These are phyloP conservation scores for Microtus oregoni DNA, from an alignment of 2,113 vertebrate species.

Conservation along the genomic window DNA sequence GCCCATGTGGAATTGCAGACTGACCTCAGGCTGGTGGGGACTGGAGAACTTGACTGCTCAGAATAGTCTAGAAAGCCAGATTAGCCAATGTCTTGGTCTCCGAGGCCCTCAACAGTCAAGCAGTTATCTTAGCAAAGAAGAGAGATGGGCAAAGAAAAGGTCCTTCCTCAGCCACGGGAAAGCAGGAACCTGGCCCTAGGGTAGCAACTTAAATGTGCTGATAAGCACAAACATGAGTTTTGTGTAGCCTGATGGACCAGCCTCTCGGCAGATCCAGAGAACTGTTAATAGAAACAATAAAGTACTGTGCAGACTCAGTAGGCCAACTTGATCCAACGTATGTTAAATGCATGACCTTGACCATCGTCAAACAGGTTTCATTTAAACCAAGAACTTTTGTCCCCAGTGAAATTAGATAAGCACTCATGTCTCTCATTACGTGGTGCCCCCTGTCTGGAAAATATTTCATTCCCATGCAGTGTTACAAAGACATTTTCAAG, in stretches of 20 bases:
- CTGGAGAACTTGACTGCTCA: not conserved
- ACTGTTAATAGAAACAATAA: not conserved
- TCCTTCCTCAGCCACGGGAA: not conserved
- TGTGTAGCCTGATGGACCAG: not conserved
- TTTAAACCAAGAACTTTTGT: constrained; percentile 17
- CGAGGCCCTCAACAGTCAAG: not conserved
- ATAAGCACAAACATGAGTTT: not conserved
- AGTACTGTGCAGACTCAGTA: not conserved
- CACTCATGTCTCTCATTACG: not conserved
- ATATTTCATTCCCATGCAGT: not conserved
- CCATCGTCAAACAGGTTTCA: not conserved
- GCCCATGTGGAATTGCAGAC: not conserved
- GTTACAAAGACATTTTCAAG: constrained; percentile 29
- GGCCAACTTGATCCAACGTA: not conserved
- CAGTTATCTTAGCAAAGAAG: not conserved
- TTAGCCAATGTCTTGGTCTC: not conserved
- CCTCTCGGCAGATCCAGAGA: not conserved
- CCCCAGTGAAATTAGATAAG: constrained; percentile 11
- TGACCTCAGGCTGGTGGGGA: not conserved
- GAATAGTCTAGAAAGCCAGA: not conserved
- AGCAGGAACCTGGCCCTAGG: not conserved
- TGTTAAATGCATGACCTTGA: not conserved
- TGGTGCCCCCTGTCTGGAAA: not conserved
- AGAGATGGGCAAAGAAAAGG: not conserved
- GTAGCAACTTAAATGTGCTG: not conserved